Conservation (phyloP, 2,797 vertebrate genomes). For the Acanthis flammea region DNA sequence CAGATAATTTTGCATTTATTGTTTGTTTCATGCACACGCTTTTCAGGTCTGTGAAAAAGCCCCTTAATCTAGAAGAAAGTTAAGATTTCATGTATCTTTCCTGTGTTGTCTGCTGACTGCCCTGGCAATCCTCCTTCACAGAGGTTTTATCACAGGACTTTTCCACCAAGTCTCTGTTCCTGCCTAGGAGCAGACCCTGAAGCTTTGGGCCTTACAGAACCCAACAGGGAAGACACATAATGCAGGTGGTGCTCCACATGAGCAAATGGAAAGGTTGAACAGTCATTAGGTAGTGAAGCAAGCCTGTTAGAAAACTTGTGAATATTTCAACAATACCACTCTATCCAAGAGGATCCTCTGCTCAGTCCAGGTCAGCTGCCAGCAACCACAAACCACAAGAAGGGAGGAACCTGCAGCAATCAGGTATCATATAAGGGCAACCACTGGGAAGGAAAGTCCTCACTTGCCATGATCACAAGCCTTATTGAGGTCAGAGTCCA, state of each 20-base stretch:
- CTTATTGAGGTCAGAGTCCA: neutral
- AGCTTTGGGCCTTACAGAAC: neutral
- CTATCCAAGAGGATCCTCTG: neutral
- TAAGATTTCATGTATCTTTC: neutral
- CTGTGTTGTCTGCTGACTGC: neutral
- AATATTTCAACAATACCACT: neutral
- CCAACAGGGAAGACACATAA: neutral
- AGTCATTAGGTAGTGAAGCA: neutral
- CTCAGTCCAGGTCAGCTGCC: neutral
- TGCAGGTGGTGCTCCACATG: neutral
- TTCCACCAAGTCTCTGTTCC: neutral
- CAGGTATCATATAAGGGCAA: neutral
- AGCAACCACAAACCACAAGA: neutral
- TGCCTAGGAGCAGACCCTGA: neutral
- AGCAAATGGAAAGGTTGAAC: neutral
- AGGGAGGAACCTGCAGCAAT: neutral
- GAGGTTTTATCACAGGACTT: neutral
- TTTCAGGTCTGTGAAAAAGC: neutral
- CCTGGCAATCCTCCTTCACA: neutral
- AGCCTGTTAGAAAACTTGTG: neutral
- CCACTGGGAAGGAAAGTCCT: neutral
- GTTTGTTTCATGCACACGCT: rapidly evolving
- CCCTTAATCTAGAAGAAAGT: neutral
- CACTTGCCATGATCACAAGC: neutral
- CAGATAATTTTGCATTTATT: neutral